These are phyloP conservation scores for Mechanitis mazaeus DNA, from an alignment of 2,888 invertebrate genomes.

Conservation along the genomic window DNA sequence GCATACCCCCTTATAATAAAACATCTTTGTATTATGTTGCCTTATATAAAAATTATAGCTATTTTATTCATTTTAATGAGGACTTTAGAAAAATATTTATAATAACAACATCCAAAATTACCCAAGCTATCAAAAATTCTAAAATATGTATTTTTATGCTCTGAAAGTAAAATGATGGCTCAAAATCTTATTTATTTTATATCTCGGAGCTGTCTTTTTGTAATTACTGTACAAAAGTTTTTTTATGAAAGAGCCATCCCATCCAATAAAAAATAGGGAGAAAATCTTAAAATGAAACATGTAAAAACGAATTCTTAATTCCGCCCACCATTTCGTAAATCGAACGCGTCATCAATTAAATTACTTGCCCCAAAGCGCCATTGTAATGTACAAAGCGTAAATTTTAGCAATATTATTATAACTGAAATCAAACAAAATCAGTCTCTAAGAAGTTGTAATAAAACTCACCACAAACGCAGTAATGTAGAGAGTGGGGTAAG, in stretches of 20 bases:
- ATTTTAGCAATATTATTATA: conserved; percentile 15
- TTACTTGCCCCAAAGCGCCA: conserved; percentile 51
- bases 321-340: conserved; percentile 64
- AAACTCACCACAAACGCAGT: conserved; percentile 14
- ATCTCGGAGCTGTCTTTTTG: conserved; percentile 4
- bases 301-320: conserved; percentile 34
- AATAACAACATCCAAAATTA: too few species aligned
- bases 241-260: conserved; percentile 12
- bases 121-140: too few species aligned
- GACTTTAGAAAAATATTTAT: too few species aligned
- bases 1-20: conserved; percentile 22
- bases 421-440: conserved; percentile 13
- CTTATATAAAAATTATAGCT: too few species aligned
- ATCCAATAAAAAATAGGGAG: conserved; percentile 19
- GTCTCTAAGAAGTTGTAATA: conserved; percentile 22
- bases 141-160: neutral
- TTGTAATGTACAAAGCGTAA: conserved; percentile 50
- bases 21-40: too few species aligned
- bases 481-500: conserved; percentile 36
- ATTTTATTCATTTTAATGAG: too few species aligned
- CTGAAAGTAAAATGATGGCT: neutral
- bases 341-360: conserved; percentile 74
- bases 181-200: neutral
- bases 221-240: conserved; percentile 10
- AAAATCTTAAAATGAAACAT: conserved; percentile 25